phyloP scores from a whole-genome alignment of 23 tunicate genomes.

The Styela plicata region DNA sequence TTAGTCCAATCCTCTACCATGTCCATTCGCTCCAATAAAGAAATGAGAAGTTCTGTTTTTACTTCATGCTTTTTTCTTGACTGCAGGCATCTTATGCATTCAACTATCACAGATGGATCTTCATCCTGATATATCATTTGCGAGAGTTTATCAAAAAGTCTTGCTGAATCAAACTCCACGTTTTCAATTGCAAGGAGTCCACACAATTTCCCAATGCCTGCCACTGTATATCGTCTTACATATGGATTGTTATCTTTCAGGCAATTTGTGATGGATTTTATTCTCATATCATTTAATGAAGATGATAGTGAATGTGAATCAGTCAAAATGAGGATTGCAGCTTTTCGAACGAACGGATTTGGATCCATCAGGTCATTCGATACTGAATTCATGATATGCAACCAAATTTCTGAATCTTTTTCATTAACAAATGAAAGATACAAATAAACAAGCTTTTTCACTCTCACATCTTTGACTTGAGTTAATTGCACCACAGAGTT shows the following conservation, averaged over 20 bases:
- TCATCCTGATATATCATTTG: slow-evolving; percentile 29
- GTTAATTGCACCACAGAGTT: slow-evolving; percentile 30
- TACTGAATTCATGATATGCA: slow-evolving; percentile 43
- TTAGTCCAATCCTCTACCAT: slow-evolving; percentile 32
- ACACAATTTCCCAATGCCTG: slow-evolving; percentile 29
- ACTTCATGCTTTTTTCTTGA: background rate
- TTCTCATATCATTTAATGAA: slow-evolving; percentile 12
- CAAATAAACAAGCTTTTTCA: slow-evolving; percentile 65
- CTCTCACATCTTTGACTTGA: slow-evolving; percentile 38
- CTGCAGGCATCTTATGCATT: slow-evolving; percentile 37
- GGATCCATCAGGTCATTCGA: slow-evolving; percentile 50
- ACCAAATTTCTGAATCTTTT: slow-evolving; percentile 37
- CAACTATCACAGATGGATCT: slow-evolving; percentile 57
- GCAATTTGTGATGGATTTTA: slow-evolving; percentile 24
- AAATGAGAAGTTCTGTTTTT: slow-evolving; percentile 5
- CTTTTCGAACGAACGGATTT: slow-evolving; percentile 40
- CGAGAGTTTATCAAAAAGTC: slow-evolving; percentile 13
- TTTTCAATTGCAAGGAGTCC: background rate
- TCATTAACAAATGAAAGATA: slow-evolving; percentile 42
- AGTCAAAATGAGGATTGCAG: slow-evolving; percentile 21
- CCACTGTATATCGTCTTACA: slow-evolving; percentile 42
- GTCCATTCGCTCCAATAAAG: slow-evolving; percentile 29
- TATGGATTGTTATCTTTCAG: slow-evolving; percentile 27
- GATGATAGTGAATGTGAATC: slow-evolving; percentile 27
- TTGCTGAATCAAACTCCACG: background rate